Percentiles rank a stretch among this genome's conserved stretches.
These are phyloP conservation scores for Pharmacophagus antenor DNA, from an alignment of 2,888 invertebrate species.

Conservation along the genomic window DNA sequence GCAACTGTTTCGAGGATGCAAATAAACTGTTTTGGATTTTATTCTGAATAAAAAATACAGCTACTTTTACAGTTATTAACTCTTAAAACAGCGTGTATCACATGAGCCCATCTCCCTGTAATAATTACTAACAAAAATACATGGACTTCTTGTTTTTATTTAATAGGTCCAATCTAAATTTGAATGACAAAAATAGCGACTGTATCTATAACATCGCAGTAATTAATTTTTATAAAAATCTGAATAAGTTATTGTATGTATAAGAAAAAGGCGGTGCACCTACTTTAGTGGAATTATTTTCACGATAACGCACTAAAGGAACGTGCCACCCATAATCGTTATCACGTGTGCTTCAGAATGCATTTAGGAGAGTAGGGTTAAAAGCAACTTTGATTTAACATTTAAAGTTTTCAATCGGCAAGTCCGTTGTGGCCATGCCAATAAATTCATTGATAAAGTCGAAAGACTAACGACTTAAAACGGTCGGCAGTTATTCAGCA, in stretches of 20 bases:
- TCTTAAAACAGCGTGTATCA: constrained; percentile 50
- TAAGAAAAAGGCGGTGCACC: constrained; percentile 35
- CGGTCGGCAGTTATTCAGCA: constrained; percentile 47
- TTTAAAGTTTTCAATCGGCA: constrained; percentile 61
- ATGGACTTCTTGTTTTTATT: constrained; percentile 20
- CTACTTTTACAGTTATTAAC: constrained; percentile 49
- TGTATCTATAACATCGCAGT: constrained; percentile 15
- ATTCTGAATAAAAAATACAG: constrained; percentile 38
- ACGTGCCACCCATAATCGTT: constrained; percentile 69
- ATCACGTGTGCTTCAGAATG: constrained; percentile 60
- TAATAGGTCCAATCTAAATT: constrained; percentile 19
- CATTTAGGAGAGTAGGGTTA: constrained; percentile 64
- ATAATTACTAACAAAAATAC: constrained; percentile 46
- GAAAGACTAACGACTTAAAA: constrained; percentile 65
- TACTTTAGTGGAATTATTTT: constrained; percentile 40
- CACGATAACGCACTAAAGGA: constrained; percentile 58
- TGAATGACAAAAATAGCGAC: constrained; percentile 16
- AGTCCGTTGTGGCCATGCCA: constrained; percentile 54
- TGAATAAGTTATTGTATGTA: constrained; percentile 34
- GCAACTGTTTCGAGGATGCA: too few species aligned
- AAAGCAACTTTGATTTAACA: constrained; percentile 66
- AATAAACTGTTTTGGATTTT: constrained; percentile 18
- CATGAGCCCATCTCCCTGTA: constrained; percentile 45
- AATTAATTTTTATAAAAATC: constrained; percentile 24
- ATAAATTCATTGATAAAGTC: constrained; percentile 74